Percentiles rank a stretch among this genome's conserved stretches.
phyloP scores from a whole-genome alignment of 2,797 vertebrate species.

The Nyctibius grandis region DNA sequence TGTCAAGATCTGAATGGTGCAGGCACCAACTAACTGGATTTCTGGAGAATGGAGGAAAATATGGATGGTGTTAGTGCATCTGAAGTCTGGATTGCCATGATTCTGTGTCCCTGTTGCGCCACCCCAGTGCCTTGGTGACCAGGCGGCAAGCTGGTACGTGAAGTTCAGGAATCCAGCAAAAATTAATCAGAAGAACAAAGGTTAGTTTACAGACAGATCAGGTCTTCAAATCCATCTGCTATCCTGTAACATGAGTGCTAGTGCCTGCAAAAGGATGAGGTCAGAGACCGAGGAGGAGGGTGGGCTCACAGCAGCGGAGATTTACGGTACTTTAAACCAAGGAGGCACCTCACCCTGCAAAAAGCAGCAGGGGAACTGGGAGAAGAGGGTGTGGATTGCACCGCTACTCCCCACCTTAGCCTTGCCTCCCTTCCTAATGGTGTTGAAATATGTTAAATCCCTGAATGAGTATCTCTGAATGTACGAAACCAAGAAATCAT shows the following conservation, averaged over 20 bases:
- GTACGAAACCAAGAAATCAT: not conserved
- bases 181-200: not conserved
- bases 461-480: not conserved
- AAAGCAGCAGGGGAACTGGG: not conserved
- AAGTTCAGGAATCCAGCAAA: conserved; percentile 8
- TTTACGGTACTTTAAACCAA: not conserved
- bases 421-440: not conserved
- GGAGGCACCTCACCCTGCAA: not conserved
- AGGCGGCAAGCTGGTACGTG: not conserved
- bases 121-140: not conserved
- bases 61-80: not conserved
- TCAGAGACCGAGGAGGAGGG: not conserved
- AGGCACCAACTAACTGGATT: not conserved
- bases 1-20: not conserved
- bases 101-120: not conserved
- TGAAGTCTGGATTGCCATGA: not conserved
- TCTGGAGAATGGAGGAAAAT: not conserved
- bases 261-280: not conserved
- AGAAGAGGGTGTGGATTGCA: not conserved
- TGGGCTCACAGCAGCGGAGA: not conserved
- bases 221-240: conserved; percentile 22
- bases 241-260: not conserved
- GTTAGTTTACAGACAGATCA: conserved; percentile 13
- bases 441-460: not conserved
- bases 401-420: not conserved